phyloP scores from a whole-genome alignment of 2,113 vertebrate species.

The Pelusios castaneus region DNA sequence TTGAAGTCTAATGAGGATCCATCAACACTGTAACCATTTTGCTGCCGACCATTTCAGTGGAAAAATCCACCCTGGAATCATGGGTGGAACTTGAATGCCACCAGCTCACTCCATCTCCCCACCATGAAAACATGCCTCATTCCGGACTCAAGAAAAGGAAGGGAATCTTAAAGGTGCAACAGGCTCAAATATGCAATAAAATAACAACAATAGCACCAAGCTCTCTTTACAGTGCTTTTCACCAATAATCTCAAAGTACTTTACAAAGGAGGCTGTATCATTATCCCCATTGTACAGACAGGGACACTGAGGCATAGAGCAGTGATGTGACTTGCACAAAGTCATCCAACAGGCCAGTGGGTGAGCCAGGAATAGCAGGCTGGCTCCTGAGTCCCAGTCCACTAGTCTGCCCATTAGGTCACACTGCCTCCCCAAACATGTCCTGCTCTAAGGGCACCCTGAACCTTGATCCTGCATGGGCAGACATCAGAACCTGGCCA shows the following conservation, averaged over 20 bases:
- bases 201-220: no score
- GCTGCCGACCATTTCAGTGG: not conserved
- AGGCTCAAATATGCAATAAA: rapidly evolving
- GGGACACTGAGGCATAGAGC: not conserved
- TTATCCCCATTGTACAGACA: not conserved
- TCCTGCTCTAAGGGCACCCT: not conserved
- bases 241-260: not conserved
- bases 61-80: not conserved
- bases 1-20: not conserved
- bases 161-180: conserved; percentile 44
- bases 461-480: not conserved
- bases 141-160: conserved; percentile 29
- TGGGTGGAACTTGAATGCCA: not conserved
- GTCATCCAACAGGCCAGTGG: not conserved
- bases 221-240: not conserved
- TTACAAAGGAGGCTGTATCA: not conserved
- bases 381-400: not conserved
- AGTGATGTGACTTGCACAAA: not conserved
- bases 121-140: not conserved
- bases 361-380: not conserved
- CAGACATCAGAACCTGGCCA: not conserved
- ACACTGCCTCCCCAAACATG: not conserved
- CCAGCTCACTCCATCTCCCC: not conserved
- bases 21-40: not conserved
- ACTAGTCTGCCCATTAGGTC: not conserved